phyloP scores from a whole-genome alignment of 2,888 invertebrate genomes.

The Stenchaetothrips biformis region DNA sequence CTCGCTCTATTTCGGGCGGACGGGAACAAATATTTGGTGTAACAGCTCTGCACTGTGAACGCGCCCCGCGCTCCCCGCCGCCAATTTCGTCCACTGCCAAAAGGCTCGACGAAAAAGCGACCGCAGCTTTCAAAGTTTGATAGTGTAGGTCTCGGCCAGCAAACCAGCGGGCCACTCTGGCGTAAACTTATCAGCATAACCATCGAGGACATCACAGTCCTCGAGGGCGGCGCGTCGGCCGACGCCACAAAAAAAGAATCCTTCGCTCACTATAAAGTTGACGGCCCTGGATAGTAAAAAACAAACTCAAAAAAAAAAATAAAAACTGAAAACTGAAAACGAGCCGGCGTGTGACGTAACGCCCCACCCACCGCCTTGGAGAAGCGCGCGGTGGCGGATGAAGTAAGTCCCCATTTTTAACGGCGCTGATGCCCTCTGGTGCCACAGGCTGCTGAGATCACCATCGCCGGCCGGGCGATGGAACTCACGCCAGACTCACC shows the following conservation, averaged over 20 bases:
- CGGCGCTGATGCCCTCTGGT: not conserved
- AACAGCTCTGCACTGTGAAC: not conserved
- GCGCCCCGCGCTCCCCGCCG: not conserved
- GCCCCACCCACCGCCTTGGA: too few relatives aligned
- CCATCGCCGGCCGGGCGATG: not conserved
- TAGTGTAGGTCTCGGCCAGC: too few relatives aligned
- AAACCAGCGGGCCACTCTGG: too few relatives aligned
- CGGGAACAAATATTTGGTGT: constrained; percentile 21
- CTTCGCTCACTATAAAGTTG: not conserved
- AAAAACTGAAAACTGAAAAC: too few relatives aligned
- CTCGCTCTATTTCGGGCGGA: not conserved
- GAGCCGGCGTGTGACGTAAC: too few relatives aligned
- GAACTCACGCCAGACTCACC: too few relatives aligned
- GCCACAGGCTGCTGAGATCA: not conserved
- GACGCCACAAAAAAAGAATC: too few relatives aligned
- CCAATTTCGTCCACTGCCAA: not conserved
- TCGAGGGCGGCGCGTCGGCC: too few relatives aligned
- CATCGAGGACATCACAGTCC: too few relatives aligned
- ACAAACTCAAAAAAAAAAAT: not conserved
- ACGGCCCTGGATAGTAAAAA: not conserved
- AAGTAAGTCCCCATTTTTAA: not conserved
- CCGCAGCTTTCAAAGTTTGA: too few relatives aligned
- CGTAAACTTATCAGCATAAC: too few relatives aligned
- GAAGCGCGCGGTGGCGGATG: not conserved
- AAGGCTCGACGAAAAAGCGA: too few relatives aligned